Percentiles rank a stretch among this genome's conserved stretches.
phyloP scores from a whole-genome alignment of 2,797 vertebrate species.

The Leontocebus nigricollis region DNA sequence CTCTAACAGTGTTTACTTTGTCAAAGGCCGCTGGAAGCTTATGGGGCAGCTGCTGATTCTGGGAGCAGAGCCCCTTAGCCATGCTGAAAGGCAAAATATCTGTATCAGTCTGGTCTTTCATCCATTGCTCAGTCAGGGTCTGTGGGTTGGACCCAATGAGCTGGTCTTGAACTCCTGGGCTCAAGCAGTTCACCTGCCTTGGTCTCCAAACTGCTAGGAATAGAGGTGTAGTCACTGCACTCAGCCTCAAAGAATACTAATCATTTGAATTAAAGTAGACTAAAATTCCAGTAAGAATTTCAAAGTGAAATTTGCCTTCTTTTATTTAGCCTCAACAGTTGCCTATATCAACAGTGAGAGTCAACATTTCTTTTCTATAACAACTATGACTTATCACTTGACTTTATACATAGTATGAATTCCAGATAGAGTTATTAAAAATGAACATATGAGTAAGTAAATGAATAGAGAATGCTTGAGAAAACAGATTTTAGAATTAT shows the following conservation, averaged over 20 bases:
- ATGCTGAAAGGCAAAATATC: too few relatives aligned
- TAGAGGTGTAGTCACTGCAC: background rate
- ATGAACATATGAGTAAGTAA: background rate
- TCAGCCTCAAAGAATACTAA: background rate
- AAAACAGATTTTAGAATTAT: background rate
- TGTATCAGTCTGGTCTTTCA: too few relatives aligned
- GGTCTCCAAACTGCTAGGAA: background rate
- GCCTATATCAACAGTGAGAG: background rate
- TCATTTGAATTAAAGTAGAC: background rate
- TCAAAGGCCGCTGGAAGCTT: too few relatives aligned
- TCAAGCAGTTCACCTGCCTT: background rate
- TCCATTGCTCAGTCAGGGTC: too few relatives aligned
- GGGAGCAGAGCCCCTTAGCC: too few relatives aligned
- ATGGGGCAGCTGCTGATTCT: too few relatives aligned
- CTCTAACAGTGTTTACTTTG: too few relatives aligned
- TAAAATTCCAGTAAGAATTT: conserved; percentile 43
- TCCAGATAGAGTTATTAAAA: background rate
- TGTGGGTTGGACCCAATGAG: too few relatives aligned
- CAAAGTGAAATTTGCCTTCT: conserved; percentile 10
- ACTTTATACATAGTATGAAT: background rate
- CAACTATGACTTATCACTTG: background rate
- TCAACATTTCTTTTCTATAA: background rate
- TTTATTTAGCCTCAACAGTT: background rate
- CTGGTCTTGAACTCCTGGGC: background rate
- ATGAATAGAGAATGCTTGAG: background rate